A percentile compares a stretch with the other conserved stretches of the same genome.
Evolutionary conservation across 2,113 vertebrate species (phyloP).

Genomic region (Albula goreensis): DNA sequence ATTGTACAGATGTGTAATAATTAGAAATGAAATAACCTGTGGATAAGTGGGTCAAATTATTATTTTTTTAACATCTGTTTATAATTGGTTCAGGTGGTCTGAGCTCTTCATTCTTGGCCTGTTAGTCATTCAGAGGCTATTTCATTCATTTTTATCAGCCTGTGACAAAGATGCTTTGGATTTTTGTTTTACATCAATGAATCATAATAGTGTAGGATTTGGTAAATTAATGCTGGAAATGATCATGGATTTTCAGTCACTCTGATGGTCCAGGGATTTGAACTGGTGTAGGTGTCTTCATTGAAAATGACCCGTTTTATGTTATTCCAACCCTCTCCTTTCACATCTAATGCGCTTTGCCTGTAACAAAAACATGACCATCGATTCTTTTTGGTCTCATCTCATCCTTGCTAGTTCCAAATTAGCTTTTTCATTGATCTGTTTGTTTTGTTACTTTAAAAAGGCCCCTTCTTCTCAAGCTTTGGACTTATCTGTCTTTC

Average conservation of each 20-base stretch:
- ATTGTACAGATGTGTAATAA: no score
- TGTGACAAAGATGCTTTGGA: neutral
- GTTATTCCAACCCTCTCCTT: neutral
- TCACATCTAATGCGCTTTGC: neutral
- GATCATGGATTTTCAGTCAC: neutral
- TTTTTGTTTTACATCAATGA: neutral
- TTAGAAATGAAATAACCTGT: no score
- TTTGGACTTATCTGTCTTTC: neutral
- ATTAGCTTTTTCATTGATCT: constrained; percentile 9
- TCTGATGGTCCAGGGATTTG: neutral
- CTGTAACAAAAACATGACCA: neutral
- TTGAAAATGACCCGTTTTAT: neutral
- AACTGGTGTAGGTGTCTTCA: neutral
- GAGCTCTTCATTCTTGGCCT: neutral
- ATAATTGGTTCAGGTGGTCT: no score
- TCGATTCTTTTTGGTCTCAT: neutral
- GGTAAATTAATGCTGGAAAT: neutral
- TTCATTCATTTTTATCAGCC: neutral
- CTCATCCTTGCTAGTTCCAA: neutral
- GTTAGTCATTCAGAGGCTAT: neutral
- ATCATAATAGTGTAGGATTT: neutral
- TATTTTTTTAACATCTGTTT: no score
- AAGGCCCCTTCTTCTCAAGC: neutral
- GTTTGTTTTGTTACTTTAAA: neutral
- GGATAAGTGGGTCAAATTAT: no score